phyloP scores from a whole-genome alignment of 2,888 invertebrate species.

The Abrostola triplasia region DNA sequence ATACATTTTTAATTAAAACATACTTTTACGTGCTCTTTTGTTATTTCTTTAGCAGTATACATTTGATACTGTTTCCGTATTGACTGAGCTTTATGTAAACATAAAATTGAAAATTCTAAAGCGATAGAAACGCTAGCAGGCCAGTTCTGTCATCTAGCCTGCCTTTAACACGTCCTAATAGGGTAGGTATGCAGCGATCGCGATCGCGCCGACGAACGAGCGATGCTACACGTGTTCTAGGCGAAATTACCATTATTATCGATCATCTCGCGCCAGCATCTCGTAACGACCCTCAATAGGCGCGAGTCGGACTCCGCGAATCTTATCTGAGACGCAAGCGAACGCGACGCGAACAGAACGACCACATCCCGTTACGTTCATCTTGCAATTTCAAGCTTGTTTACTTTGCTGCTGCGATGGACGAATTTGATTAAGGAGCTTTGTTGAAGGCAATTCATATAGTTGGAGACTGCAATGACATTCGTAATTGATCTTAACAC shows the following conservation, averaged over 20 bases:
- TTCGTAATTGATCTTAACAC: conserved; percentile 56
- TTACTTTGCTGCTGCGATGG: conserved; percentile 67
- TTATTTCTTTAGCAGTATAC: background rate
- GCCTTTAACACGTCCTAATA: conserved; percentile 82
- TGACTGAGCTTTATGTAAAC: conserved; percentile 13
- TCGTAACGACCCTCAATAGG: conserved; percentile 85
- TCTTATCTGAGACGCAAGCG: conserved; percentile 71
- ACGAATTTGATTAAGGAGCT: conserved; percentile 52
- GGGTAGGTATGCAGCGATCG: conserved; percentile 75
- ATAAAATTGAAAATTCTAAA: conserved; percentile 35
- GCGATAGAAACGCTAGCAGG: conserved; percentile 56
- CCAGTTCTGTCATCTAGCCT: conserved; percentile 75
- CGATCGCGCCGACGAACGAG: conserved; percentile 77
- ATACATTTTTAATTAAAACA: background rate
- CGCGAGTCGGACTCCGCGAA: conserved; percentile 73
- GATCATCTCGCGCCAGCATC: conserved; percentile 84
- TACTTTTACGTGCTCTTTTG: conserved; percentile 4
- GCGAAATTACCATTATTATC: conserved; percentile 88
- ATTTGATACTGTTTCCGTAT: background rate
- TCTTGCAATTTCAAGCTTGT: conserved; percentile 71
- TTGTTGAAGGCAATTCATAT: conserved; percentile 36
- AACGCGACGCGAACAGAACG: conserved; percentile 57
- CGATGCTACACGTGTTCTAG: conserved; percentile 85
- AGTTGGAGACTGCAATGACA: conserved; percentile 50
- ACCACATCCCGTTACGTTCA: conserved; percentile 72